Evolutionary conservation across 2,797 vertebrate genomes (phyloP).

Genomic region (Cirrhinus molitorella): DNA sequence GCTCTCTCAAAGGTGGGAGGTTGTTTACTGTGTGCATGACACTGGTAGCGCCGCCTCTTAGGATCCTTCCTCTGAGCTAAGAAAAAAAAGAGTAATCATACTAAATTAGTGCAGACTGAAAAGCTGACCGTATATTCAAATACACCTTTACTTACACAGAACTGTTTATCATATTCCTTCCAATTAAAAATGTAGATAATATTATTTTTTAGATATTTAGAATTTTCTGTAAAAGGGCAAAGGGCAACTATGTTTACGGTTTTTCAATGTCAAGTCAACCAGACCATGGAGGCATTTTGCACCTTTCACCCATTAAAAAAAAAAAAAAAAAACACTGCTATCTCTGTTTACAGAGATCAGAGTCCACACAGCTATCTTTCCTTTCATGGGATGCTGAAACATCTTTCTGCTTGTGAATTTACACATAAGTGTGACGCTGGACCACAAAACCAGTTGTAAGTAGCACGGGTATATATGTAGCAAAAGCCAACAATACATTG

Average conservation of each 20-base stretch:
- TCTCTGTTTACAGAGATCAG: conserved; percentile 25
- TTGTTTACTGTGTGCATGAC: conserved; percentile 69
- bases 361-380: not conserved
- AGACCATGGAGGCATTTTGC: not conserved
- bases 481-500: too few relatives aligned
- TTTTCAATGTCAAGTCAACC: conserved; percentile 4
- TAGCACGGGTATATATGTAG: too few relatives aligned
- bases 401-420: not conserved
- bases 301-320: not conserved
- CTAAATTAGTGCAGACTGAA: not conserved
- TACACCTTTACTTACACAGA: not conserved
- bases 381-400: not conserved
- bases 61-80: conserved; percentile 71
- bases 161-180: not conserved
- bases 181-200: not conserved
- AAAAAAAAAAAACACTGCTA: not conserved
- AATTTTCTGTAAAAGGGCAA: conserved; percentile 1
- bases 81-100: conserved; percentile 19
- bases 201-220: not conserved
- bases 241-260: not conserved
- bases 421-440: not conserved
- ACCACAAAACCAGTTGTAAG: too few relatives aligned
- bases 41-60: conserved; percentile 73
- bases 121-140: not conserved
- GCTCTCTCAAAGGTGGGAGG: conserved; percentile 74